Evolutionary conservation across 2,797 vertebrate species (phyloP), one percentile per base, ranked within the genome.

Genomic region (Ispidina picta): DNA sequence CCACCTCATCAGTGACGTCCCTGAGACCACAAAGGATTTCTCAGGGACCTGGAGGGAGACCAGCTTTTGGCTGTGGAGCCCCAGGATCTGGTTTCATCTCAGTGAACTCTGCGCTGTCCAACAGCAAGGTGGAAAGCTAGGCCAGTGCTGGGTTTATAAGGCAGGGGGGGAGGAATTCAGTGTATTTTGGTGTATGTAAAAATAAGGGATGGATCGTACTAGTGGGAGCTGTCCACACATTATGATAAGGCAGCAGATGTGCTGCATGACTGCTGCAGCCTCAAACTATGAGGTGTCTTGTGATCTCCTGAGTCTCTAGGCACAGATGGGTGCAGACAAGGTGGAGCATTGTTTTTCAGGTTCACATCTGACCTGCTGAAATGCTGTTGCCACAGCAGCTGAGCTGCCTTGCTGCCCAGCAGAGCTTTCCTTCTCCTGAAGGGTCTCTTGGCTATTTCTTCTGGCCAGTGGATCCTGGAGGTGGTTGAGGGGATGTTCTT

Each of bases 1-100:
- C 80, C 94, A 88, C 75, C 91, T 79, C 58, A 86, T 90, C 37
- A 72, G 93, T 96, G 96, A 94, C 76, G 81, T 94, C 87, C 78
- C 89, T 89, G 78, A 0, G 5, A 79, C 64, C 65, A 0, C 90
- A 79, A 71, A 68, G 35, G 58, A 86, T 91, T 90, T 83, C 88
- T 89, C 28, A 26, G 79, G 72, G 94, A 84, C 81, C 51, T 74
- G 62, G 75, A 86, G 37, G 2, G 29, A 22, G 64, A 90, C 89
- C 91, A 95, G 81, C 60, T 93, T 81, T 85, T 1, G 1, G 62
- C 90, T 5, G 11, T 56, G 31, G 84, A 89, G 82, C 39, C 35
- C 28, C 43, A 49, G 73, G 39, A 59, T 80, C 70, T 88, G 88
- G 68, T 89, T 88, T 79, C 59, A 9, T 83, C 86, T 92, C 85